A percentile compares a stretch with the other conserved stretches of the same genome.
Evolutionary conservation across 2,888 invertebrate species (phyloP).

Genomic region (Diploptera punctata): DNA sequence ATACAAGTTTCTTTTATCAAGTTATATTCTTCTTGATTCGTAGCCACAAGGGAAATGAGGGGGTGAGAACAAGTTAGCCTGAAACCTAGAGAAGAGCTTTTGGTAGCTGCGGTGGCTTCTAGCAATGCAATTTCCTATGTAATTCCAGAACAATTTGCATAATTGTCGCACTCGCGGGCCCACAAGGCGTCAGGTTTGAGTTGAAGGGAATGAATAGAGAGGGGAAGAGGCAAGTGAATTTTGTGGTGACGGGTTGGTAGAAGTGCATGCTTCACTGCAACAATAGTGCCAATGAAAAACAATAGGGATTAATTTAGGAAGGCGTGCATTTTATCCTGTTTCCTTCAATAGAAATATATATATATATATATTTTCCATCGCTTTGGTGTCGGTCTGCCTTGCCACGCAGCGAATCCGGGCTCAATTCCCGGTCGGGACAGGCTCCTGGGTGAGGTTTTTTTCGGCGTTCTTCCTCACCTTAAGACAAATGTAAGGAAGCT

Average conservation of each 20-base stretch:
- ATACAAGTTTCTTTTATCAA: conserved; percentile 27
- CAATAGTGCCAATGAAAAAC: background rate
- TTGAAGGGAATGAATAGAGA: background rate
- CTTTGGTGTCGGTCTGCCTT: too few relatives aligned
- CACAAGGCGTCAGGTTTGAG: conserved; percentile 17
- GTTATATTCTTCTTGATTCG: conserved; percentile 28
- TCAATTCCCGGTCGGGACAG: too few relatives aligned
- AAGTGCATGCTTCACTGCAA: background rate
- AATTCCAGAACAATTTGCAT: conserved; percentile 39
- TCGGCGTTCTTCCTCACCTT: too few relatives aligned
- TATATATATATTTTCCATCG: too few relatives aligned
- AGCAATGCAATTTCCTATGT: conserved; percentile 25
- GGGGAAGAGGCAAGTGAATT: conserved; percentile 1
- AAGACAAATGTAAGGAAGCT: too few relatives aligned
- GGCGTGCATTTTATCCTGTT: too few relatives aligned
- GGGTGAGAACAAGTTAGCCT: background rate
- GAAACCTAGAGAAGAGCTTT: background rate
- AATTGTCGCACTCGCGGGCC: conserved; percentile 35
- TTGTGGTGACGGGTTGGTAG: background rate
- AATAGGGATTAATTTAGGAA: background rate
- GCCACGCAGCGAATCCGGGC: too few relatives aligned
- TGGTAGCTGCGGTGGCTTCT: conserved; percentile 2
- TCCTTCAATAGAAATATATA: too few relatives aligned
- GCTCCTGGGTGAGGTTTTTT: too few relatives aligned
- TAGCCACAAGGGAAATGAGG: conserved; percentile 11